Base-by-base conservation (phyloP, 2,113 vertebrate genomes). In the Carassius auratus region DNA sequence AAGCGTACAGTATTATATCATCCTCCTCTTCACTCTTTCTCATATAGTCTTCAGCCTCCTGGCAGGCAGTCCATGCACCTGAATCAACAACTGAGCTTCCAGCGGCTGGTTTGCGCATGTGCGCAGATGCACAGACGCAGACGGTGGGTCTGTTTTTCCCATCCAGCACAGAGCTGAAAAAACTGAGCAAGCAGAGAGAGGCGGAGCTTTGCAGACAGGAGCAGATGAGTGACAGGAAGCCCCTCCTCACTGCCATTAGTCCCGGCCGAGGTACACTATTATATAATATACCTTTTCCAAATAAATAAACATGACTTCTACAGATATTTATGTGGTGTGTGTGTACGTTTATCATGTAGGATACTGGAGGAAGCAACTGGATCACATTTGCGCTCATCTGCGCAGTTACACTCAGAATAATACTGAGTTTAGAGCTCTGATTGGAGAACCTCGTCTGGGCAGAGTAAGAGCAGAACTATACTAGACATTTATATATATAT, bases 321-420 rank as follows among this genome's bases (percentile, higher is more conserved):
- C 9, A 38, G 30, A 36, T 33, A 0, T 52, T 57, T 62, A 33
- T 52, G 59, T 21, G 57, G 57, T 14, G 8, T 73, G 3, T 85
- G 64, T 75, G 30, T 30, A 30, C 30, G 30, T 30, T 30, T 30
- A n/a, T 85, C n/a, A n/a, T 82, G 2, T 88, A 99, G 98, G 98
- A 61, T 99, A 95, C 92, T 99, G 98, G 97, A 96, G 98, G 90
- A 96, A 95, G 89, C 98, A 99, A 89, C 17, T 99, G 92, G 98
- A 99, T 92, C 98, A 99, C 0, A 87, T 99, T 33, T 97, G 96
- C 6, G 95, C 96, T 73, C 97, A 99, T 88, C 92, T 99, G 80
- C 95, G 97, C 79, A 96, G 96, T 89, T 97, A 97, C 10, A 90
- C 97, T 45, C 98, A 98, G 91, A 99, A 98, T 92, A 95, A 96